Evolutionary conservation across 2,797 vertebrate species (phyloP).

Genomic region (Hydrophis major): DNA sequence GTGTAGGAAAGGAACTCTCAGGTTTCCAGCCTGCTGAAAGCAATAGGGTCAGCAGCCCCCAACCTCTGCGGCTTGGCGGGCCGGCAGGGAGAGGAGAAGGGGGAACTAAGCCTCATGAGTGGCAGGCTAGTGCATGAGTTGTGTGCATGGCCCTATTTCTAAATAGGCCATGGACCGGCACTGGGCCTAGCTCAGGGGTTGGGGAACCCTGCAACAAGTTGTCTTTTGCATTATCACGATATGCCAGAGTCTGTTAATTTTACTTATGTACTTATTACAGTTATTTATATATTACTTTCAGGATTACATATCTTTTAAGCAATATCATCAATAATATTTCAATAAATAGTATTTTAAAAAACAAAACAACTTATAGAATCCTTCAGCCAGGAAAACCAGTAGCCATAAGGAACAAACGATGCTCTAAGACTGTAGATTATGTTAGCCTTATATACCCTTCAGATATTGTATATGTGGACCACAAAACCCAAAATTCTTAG

Average conservation of each 20-base stretch:
- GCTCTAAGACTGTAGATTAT: not conserved
- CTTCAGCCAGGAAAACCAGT: not conserved
- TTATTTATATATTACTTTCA: not conserved
- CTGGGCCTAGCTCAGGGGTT: not conserved
- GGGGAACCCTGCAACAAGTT: not conserved
- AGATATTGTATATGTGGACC: not conserved
- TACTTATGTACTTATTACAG: not conserved
- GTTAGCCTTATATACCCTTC: not conserved
- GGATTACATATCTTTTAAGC: not conserved
- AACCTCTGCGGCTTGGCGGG: not conserved
- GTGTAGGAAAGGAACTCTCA: not conserved
- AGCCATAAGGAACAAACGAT: not conserved
- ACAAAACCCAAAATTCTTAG: not conserved
- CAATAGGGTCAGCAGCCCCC: not conserved
- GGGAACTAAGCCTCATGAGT: not conserved
- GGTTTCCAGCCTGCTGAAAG: not conserved
- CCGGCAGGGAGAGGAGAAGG: not conserved
- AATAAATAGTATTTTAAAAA: not conserved
- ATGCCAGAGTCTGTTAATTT: not conserved
- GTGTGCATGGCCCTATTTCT: not conserved
- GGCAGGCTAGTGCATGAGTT: not conserved
- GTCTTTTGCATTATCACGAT: not conserved
- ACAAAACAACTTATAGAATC: not conserved
- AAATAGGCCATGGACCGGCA: not conserved
- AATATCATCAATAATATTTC: not conserved